Conservation (phyloP, 1,140 invertebrate species). For the Diabrotica virgifera region DNA sequence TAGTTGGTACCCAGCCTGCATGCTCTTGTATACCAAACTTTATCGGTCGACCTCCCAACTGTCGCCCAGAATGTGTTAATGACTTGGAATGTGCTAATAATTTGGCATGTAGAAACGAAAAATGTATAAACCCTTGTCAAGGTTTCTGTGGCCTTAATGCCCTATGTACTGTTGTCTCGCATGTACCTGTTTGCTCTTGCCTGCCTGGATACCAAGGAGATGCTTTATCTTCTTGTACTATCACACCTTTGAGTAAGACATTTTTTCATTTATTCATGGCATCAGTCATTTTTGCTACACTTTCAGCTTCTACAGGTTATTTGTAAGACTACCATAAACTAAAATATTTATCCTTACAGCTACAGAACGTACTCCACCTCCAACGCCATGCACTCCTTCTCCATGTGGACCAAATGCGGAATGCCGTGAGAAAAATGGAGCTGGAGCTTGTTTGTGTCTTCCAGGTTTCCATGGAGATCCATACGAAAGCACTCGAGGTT, state of each 20-base stretch:
- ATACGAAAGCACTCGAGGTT: constrained; percentile 62
- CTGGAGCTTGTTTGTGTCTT: constrained; percentile 73
- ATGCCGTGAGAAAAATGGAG: constrained; percentile 70
- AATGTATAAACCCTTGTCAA: constrained; percentile 76
- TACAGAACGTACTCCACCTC: constrained; percentile 40
- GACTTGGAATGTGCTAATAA: constrained; percentile 71
- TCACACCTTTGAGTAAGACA: constrained; percentile 50
- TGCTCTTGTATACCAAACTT: constrained; percentile 73
- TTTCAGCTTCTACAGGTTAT: neutral
- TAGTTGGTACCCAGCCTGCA: constrained; percentile 65
- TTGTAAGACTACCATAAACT: neutral
- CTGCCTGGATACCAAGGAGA: constrained; percentile 72
- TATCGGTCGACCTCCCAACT: constrained; percentile 74
- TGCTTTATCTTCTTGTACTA: constrained; percentile 62
- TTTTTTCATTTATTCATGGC: neutral
- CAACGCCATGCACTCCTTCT: constrained; percentile 66
- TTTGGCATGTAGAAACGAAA: constrained; percentile 73
- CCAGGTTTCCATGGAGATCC: constrained; percentile 75
- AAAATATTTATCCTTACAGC: constrained; percentile 34
- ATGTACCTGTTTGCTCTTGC: constrained; percentile 70
- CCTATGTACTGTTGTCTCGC: constrained; percentile 73
- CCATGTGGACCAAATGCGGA: constrained; percentile 78
- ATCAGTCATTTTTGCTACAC: neutral
- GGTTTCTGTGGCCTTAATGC: constrained; percentile 74
- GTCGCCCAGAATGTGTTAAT: constrained; percentile 73